A percentile compares a stretch with the other conserved stretches of the same genome.
These are phyloP conservation scores for Drosophila birchii DNA, from an alignment of 2,888 invertebrate genomes.

Conservation along the genomic window DNA sequence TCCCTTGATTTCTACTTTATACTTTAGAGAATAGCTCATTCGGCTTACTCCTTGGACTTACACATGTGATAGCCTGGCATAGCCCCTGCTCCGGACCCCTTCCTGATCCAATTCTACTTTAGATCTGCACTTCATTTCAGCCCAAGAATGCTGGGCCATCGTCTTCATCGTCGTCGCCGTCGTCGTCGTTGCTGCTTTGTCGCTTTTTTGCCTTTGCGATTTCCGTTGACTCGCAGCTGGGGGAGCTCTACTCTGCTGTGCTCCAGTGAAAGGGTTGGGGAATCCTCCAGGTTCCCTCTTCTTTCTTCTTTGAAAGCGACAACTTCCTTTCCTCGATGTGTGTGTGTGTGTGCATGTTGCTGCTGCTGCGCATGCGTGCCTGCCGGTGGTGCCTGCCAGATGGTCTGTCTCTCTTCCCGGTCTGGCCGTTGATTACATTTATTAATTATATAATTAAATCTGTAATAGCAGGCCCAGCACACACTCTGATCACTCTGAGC, in stretches of 20 bases:
- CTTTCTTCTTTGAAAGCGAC: conserved; percentile 45
- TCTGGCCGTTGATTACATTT: conserved; percentile 73
- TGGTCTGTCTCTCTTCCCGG: conserved; percentile 49
- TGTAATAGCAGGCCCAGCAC: conserved; percentile 67
- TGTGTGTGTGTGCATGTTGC: conserved; percentile 2
- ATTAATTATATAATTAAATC: conserved; percentile 82
- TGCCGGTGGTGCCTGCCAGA: conserved; percentile 64
- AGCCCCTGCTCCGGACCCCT: background rate
- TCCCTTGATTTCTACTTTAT: background rate
- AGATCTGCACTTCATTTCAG: conserved; percentile 66
- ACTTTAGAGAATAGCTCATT: background rate
- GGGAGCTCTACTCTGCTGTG: conserved; percentile 26
- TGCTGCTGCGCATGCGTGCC: conserved; percentile 73
- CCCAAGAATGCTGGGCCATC: conserved; percentile 63
- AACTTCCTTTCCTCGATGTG: conserved; percentile 64
- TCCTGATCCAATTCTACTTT: conserved; percentile 68
- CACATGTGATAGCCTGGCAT: conserved; percentile 40
- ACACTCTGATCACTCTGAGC: conserved; percentile 35
- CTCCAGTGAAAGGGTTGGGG: conserved; percentile 18
- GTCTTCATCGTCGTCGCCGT: conserved; percentile 12
- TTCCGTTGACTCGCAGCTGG: conserved; percentile 68
- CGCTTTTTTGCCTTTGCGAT: conserved; percentile 70
- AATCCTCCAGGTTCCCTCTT: background rate
- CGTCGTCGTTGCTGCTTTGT: conserved; percentile 50
- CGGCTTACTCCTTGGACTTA: background rate